Percentiles rank a stretch among this genome's conserved stretches.
Conservation (phyloP, 2,113 vertebrate species). For the Charadrius vociferus region DNA sequence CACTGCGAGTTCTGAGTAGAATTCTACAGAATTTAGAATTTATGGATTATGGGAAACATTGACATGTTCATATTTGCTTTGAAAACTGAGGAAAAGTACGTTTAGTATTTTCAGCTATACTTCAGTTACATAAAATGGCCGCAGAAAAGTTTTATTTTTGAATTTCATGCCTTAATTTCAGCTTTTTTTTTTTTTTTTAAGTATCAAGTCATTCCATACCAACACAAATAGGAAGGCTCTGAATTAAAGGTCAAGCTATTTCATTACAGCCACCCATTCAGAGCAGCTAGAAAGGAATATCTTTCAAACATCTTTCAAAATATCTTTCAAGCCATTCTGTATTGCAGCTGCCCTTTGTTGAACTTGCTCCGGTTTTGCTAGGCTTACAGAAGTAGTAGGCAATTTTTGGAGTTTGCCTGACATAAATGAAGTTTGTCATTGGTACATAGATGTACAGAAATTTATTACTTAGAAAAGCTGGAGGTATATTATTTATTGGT, state of each 20-base stretch:
- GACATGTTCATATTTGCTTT: neutral
- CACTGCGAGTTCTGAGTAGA: neutral
- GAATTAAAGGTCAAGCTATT: slow-evolving; percentile 46
- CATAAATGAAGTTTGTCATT: neutral
- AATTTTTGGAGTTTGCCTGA: neutral
- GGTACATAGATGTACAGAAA: neutral
- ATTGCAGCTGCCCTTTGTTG: slow-evolving; percentile 39
- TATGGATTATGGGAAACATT: neutral
- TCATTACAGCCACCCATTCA: slow-evolving; percentile 21
- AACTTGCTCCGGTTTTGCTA: slow-evolving; percentile 4
- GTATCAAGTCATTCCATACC: neutral
- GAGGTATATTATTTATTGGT: neutral
- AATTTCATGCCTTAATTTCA: neutral
- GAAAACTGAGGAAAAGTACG: neutral
- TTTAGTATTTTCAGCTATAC: neutral
- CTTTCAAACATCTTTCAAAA: slow-evolving; percentile 39
- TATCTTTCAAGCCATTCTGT: neutral
- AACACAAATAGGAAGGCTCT: neutral
- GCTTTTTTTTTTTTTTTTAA: neutral
- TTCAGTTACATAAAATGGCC: neutral
- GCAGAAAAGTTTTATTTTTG: neutral
- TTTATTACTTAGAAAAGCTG: neutral
- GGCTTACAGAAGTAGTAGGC: neutral
- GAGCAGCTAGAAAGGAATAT: slow-evolving; percentile 12
- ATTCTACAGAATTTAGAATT: neutral